Conservation (phyloP, 2,888 invertebrate species). For the Coelinius sp. region DNA sequence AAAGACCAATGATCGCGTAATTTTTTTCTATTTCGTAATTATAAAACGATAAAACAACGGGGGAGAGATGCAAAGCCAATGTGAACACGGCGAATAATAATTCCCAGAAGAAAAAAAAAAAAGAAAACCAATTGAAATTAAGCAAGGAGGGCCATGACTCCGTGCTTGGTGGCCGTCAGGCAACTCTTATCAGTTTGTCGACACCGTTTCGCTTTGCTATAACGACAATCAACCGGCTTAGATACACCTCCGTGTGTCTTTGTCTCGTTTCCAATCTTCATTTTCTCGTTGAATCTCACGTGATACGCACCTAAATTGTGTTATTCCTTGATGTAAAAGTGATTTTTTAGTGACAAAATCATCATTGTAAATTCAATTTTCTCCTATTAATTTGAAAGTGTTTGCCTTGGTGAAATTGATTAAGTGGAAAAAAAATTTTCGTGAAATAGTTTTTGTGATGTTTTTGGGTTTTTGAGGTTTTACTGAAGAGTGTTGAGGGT, state of each 20-base stretch:
- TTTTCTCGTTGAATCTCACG: constrained; percentile 32
- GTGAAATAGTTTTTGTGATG: too few species aligned
- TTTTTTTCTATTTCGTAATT: constrained; percentile 1
- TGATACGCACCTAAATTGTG: constrained; percentile 6
- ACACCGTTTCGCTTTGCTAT: constrained; percentile 54
- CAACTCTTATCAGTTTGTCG: constrained; percentile 63
- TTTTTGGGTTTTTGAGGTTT: too few species aligned
- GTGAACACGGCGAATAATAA: not conserved
- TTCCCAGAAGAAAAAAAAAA: not conserved
- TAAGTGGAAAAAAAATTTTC: too few species aligned
- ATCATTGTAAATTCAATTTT: not conserved
- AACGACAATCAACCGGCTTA: constrained; percentile 35
- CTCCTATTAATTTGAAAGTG: too few species aligned
- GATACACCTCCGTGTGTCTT: constrained; percentile 34
- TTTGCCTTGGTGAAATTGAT: too few species aligned
- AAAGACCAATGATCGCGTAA: not conserved
- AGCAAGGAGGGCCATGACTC: constrained; percentile 34
- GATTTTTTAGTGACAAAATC: not conserved
- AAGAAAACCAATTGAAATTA: constrained; percentile 9
- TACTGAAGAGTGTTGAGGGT: not conserved
- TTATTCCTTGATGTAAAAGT: not conserved
- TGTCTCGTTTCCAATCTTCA: constrained; percentile 41
- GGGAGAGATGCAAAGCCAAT: not conserved
- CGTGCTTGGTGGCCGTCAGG: constrained; percentile 42
- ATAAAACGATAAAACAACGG: not conserved